Evolutionary conservation across 2,113 vertebrate genomes (phyloP), one percentile per base, ranked within the genome.

Genomic region (Astur gentilis): DNA sequence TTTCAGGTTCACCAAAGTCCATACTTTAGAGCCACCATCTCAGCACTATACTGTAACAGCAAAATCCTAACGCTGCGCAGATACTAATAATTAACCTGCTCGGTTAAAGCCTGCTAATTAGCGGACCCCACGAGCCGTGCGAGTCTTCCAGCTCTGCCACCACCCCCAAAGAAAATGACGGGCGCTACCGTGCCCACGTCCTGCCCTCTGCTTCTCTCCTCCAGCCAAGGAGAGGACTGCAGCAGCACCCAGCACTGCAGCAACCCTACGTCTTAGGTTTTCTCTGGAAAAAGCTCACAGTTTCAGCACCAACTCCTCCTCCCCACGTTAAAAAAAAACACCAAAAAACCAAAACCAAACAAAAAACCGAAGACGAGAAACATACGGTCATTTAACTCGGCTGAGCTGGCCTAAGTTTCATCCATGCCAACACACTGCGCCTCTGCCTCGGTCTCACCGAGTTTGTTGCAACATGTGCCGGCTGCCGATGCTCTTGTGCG

Each of bases 221-320:
- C 47, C 79, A 61, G 89, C 80, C 76, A 11, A 47, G 76, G 58
- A 50, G 69, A 20, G 55, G 60, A 34, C 1, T 84, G 72, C 95
- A 89, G 92, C 93, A 84, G 89, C 95, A 27, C 52, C 73, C 72
- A 26, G 89, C 87, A 34, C 83, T 95, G 96, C 95, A 57, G 77
- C 92, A 91, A 47, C 90, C 38, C 23, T 12, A 6, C 65, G 54
- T 2, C 67, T 58, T 47, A 6, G 66, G 23, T 47, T 70, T 58
- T 10, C 49, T 7, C 78, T 5, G 36, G 20, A 14, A 49, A 42
- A 81, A 38, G 3, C 76, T 14, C 49, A 3, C 26, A 2, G 57
- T 42, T 80, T 7, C 80, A 23, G 76, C 71, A 71, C 6, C 73
- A 18, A 40, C 76, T 23, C 64, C 78, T 23, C 75, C 65, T 65